phyloP scores from a whole-genome alignment of 2,888 invertebrate species.

The Lasioglossum malachurum region DNA sequence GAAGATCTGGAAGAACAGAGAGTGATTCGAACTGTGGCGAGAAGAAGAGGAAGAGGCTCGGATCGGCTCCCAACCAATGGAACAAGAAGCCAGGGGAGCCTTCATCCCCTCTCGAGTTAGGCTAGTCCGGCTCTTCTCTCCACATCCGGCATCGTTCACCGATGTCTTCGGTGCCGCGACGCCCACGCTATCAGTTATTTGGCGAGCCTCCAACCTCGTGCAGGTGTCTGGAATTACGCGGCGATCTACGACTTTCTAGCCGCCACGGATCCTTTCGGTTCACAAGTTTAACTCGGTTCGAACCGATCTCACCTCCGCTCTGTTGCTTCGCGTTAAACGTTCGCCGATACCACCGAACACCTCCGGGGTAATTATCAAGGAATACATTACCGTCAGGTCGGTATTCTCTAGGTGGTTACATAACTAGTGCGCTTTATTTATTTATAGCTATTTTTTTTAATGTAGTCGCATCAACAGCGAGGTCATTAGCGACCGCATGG shows the following conservation, averaged over 20 bases:
- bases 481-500: no score
- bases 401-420: not conserved
- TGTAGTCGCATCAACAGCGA: no score
- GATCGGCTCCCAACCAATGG: conserved; percentile 71
- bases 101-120: conserved; percentile 75
- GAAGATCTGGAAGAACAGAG: conserved; percentile 49
- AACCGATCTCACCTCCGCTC: not conserved
- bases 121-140: conserved; percentile 54
- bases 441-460: no score
- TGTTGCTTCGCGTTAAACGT: not conserved
- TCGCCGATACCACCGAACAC: not conserved
- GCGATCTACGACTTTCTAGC: conserved; percentile 12
- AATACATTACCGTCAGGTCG: not conserved
- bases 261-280: not conserved
- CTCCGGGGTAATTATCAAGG: not conserved
- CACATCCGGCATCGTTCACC: conserved; percentile 64
- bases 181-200: conserved; percentile 81
- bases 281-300: not conserved
- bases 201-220: conserved; percentile 73
- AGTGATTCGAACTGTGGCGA: conserved; percentile 40
- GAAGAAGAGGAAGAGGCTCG: conserved; percentile 63
- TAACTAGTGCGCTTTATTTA: not conserved
- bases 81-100: conserved; percentile 67
- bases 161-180: conserved; percentile 77
- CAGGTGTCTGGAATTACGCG: conserved; percentile 58